A percentile compares a stretch with the other conserved stretches of the same genome.
phyloP scores from a whole-genome alignment of 2,113 vertebrate genomes.

The Rhea americana region DNA sequence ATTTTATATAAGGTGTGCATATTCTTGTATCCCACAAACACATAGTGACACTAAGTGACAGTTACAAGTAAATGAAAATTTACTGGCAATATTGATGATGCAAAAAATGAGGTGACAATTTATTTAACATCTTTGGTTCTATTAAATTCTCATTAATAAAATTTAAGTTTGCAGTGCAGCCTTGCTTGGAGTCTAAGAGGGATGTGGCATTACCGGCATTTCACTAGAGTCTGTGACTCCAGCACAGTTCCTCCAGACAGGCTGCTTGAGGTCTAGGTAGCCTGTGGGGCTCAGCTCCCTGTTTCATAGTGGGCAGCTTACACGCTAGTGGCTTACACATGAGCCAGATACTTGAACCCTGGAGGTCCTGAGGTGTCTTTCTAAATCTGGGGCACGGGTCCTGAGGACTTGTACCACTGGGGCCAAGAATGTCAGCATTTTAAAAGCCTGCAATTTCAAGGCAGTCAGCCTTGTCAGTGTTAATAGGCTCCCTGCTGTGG shows the following conservation, averaged over 20 bases:
- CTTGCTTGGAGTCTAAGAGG: background rate
- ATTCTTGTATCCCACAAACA: background rate
- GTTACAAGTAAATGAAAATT: background rate
- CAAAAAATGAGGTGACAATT: background rate
- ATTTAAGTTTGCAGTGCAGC: background rate
- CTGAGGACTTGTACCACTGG: background rate
- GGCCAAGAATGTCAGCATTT: background rate
- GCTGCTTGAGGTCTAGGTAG: accelerated
- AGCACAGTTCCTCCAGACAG: background rate
- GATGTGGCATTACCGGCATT: background rate
- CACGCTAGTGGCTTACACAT: background rate
- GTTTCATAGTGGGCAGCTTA: background rate
- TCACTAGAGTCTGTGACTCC: background rate
- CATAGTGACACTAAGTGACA: background rate
- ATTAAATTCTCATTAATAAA: background rate
- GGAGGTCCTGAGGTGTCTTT: background rate
- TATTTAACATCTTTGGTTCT: background rate
- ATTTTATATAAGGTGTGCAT: background rate
- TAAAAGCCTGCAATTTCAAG: constrained; percentile 28
- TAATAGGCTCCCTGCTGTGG: constrained; percentile 46
- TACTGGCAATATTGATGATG: background rate
- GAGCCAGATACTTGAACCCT: background rate
- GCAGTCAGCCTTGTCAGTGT: constrained; percentile 53
- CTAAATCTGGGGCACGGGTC: constrained; percentile 12
- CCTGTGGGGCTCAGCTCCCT: background rate